Conservation (phyloP, 2,888 invertebrate species). For the Elmis aenea region DNA sequence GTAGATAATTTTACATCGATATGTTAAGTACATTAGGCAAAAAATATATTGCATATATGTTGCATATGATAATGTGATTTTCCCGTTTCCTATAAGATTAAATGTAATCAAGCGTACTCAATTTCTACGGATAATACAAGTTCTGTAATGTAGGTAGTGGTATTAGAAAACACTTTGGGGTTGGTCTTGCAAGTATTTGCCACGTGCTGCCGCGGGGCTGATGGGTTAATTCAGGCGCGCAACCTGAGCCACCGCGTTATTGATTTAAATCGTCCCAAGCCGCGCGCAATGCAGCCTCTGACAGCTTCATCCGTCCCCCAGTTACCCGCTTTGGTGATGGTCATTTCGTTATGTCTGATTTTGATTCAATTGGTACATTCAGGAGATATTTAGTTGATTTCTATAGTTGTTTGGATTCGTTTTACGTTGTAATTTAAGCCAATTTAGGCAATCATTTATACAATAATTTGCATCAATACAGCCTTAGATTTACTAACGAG, state of each 20-base stretch:
- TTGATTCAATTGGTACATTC: slow-evolving; percentile 33
- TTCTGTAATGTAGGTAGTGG: too few relatives aligned
- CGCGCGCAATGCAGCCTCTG: slow-evolving; percentile 34
- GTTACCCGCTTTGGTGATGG: slow-evolving; percentile 30
- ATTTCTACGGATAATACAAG: too few relatives aligned
- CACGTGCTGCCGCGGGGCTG: slow-evolving; percentile 22
- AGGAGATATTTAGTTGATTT: slow-evolving; percentile 22
- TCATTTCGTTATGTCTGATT: slow-evolving; percentile 38
- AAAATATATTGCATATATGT: too few relatives aligned
- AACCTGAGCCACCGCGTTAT: slow-evolving; percentile 33
- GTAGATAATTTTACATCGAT: too few relatives aligned
- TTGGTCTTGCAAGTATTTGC: slow-evolving; percentile 10
- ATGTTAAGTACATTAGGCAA: too few relatives aligned
- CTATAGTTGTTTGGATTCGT: slow-evolving; percentile 25
- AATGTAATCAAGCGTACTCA: too few relatives aligned
- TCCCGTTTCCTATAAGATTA: too few relatives aligned
- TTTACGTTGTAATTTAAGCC: slow-evolving; percentile 17
- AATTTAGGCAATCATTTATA: too few relatives aligned
- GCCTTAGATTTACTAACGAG: too few relatives aligned
- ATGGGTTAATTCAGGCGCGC: slow-evolving; percentile 34
- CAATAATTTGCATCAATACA: too few relatives aligned
- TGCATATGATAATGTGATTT: too few relatives aligned
- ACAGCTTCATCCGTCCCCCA: slow-evolving; percentile 31
- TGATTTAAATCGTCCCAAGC: slow-evolving; percentile 35
- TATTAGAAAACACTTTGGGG: neutral